A percentile compares a stretch with the other conserved stretches of the same genome.
phyloP scores from a whole-genome alignment of 2,113 vertebrate genomes.

The Ictalurus furcatus region DNA sequence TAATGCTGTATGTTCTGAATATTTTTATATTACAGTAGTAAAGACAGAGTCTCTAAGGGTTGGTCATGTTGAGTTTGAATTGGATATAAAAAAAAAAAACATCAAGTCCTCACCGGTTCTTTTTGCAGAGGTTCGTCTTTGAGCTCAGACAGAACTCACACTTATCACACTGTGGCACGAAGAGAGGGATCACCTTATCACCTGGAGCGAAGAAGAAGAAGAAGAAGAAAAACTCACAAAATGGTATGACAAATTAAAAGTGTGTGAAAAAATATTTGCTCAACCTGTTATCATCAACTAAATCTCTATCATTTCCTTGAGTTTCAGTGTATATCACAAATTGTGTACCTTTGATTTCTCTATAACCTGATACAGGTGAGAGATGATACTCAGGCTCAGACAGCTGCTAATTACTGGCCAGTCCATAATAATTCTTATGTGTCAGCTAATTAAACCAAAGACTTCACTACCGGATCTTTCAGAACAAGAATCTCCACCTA shows the following conservation, averaged over 20 bases:
- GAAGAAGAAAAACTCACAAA: no score
- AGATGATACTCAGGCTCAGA: no score
- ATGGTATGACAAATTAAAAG: no score
- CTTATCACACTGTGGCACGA: constrained; percentile 74
- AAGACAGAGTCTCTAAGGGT: background rate
- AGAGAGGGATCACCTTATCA: constrained; percentile 81
- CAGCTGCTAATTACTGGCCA: no score
- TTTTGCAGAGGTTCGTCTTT: constrained; percentile 71
- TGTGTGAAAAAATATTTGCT: no score
- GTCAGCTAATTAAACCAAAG: no score
- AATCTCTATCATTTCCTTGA: no score
- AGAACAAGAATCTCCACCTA: background rate
- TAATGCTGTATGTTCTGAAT: no score
- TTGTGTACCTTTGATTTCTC: background rate
- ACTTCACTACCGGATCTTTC: background rate
- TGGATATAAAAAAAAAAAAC: no score
- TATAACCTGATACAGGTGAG: background rate
- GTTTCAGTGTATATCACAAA: no score
- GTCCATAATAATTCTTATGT: background rate
- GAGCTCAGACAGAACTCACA: constrained; percentile 70
- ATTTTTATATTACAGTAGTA: no score
- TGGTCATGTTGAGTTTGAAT: background rate
- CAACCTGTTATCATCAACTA: no score
- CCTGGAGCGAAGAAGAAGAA: constrained; percentile 58
- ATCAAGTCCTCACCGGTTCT: constrained; percentile 63